A percentile compares a stretch with the other conserved stretches of the same genome.
Conservation (phyloP, 2,888 invertebrate species). For the Nemotelus pantherinus region DNA sequence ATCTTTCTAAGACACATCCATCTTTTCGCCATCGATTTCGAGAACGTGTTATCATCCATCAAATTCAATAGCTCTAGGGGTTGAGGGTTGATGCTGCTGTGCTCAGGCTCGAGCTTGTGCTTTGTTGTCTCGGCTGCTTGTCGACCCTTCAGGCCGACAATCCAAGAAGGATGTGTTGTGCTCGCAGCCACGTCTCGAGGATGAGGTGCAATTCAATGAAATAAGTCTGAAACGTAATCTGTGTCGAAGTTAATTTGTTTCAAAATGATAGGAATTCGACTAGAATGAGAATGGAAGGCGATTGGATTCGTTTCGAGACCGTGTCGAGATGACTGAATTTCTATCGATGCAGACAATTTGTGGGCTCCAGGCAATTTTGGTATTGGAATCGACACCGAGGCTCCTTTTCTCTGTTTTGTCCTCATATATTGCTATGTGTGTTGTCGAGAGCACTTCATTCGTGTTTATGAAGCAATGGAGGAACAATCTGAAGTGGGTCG, state of each 20-base stretch:
- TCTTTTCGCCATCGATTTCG: conserved; percentile 39
- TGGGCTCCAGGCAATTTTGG: not conserved
- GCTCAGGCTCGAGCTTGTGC: not conserved
- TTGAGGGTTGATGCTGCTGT: not conserved
- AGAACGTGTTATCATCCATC: conserved; percentile 40
- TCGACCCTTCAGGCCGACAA: no score
- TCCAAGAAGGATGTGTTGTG: not conserved
- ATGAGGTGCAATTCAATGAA: conserved; percentile 31
- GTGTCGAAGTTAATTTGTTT: conserved; percentile 37
- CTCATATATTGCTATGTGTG: no score
- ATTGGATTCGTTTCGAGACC: conserved; percentile 11
- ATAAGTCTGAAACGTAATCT: conserved; percentile 41
- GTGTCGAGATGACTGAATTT: conserved; percentile 8
- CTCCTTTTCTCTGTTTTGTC: not conserved
- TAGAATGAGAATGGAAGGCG: conserved; percentile 34
- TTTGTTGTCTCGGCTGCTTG: not conserved
- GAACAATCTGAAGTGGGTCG: not conserved
- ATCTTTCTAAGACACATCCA: conserved; percentile 27
- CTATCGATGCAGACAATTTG: conserved; percentile 28
- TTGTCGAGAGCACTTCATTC: not conserved
- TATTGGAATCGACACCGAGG: conserved; percentile 29
- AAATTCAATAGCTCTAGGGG: conserved; percentile 35
- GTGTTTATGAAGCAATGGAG: not conserved
- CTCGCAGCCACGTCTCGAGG: not conserved
- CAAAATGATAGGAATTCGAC: conserved; percentile 38